phyloP scores from a whole-genome alignment of 2,113 vertebrate species.

The Amblyornis subalaris region DNA sequence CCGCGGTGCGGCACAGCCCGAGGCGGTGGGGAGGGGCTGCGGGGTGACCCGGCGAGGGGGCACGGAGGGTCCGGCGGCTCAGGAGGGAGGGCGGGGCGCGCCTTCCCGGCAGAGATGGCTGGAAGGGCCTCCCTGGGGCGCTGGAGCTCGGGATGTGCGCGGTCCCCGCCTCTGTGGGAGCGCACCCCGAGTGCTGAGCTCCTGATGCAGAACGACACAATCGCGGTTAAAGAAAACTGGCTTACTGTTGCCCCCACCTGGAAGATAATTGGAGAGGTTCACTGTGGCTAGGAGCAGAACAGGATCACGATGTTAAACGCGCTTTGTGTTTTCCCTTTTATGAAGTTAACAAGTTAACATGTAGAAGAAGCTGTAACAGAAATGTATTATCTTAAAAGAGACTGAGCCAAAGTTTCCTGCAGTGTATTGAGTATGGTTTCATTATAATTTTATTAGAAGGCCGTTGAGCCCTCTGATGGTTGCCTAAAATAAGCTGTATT shows the following conservation, averaged over 20 bases:
- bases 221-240: slow-evolving; percentile 12
- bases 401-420: slow-evolving; percentile 23
- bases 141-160: background rate
- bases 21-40: background rate
- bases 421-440: background rate
- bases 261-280: slow-evolving; percentile 55
- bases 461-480: background rate
- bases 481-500: slow-evolving; percentile 54
- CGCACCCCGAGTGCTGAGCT: background rate
- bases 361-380: background rate
- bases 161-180: background rate
- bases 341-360: background rate
- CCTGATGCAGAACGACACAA: background rate
- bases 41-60: background rate
- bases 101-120: background rate
- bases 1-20: background rate
- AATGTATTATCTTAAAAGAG: background rate
- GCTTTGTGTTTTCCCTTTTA: background rate
- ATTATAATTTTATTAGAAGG: slow-evolving; percentile 20
- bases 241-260: slow-evolving; percentile 73
- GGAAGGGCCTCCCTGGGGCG: background rate
- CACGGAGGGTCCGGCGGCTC: background rate
- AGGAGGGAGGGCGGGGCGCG: background rate
- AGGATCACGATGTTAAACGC: background rate
- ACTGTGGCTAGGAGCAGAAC: background rate